These are phyloP conservation scores for Drosophila mettleri DNA, from an alignment of 2,888 invertebrate genomes.

Conservation along the genomic window DNA sequence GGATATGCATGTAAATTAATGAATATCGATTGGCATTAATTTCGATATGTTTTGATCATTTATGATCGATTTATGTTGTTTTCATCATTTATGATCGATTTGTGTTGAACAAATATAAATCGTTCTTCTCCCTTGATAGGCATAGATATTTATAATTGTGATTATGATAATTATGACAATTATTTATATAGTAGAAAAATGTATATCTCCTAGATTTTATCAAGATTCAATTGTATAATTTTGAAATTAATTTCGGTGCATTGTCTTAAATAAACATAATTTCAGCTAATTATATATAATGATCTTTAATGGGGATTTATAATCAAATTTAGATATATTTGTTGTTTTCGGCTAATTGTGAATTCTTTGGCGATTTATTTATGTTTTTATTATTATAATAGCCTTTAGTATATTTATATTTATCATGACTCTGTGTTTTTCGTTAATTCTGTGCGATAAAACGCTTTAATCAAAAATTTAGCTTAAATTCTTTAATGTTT, in stretches of 20 bases:
- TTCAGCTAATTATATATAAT: slow-evolving; percentile 1
- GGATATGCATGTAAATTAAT: no score
- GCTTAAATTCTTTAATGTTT: slow-evolving; percentile 24
- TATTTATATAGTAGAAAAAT: no score
- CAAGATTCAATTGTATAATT: no score
- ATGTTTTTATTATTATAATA: slow-evolving; percentile 5
- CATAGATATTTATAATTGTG: no score
- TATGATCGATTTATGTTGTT: no score
- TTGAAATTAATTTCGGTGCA: neutral
- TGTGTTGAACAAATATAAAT: no score
- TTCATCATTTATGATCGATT: no score
- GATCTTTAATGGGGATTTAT: neutral
- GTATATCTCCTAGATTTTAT: no score
- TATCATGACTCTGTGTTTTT: neutral
- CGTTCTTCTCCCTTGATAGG: no score
- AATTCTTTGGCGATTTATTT: slow-evolving; percentile 4
- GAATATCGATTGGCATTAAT: neutral
- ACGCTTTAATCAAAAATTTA: slow-evolving; percentile 1
- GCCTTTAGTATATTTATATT: slow-evolving; percentile 1
- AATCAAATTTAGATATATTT: slow-evolving; percentile 2
- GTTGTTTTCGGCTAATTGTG: neutral
- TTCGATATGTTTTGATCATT: no score
- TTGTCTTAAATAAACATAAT: neutral
- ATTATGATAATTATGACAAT: no score
- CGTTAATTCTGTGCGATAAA: slow-evolving; percentile 17